Conservation (phyloP, 1,140 invertebrate genomes). For the Lanistes nyassanus region DNA sequence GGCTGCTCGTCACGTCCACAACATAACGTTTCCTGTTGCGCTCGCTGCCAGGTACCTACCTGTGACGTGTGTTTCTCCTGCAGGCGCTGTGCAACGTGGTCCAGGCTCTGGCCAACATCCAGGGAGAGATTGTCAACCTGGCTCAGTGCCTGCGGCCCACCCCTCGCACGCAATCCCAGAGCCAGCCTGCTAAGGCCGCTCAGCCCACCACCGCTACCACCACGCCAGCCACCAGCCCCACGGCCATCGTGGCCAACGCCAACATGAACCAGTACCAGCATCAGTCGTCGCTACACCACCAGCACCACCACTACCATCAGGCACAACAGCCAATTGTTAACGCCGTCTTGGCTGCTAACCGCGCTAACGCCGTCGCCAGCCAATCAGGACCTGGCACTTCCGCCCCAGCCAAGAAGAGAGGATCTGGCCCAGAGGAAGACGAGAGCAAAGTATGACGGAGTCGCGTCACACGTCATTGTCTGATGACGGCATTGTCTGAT, state of each 20-base stretch:
- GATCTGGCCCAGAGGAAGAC: slow-evolving; percentile 32
- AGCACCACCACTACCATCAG: slow-evolving; percentile 10
- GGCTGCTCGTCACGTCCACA: too few relatives aligned
- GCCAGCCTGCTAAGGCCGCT: slow-evolving; percentile 31
- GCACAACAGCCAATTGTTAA: not conserved
- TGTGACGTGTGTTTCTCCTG: too few relatives aligned
- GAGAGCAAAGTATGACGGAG: slow-evolving; percentile 38
- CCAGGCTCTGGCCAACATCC: slow-evolving; percentile 62
- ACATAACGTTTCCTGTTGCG: too few relatives aligned
- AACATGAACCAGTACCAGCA: slow-evolving; percentile 8
- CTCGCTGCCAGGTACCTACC: too few relatives aligned
- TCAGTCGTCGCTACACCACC: slow-evolving; percentile 4
- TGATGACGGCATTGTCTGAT: not conserved
- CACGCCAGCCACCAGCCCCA: slow-evolving; percentile 15
- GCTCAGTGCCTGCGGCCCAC: slow-evolving; percentile 56
- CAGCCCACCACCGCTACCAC: not conserved
- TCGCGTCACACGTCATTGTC: not conserved
- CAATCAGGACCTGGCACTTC: not conserved
- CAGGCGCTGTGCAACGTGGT: slow-evolving; percentile 62
- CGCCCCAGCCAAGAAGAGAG: not conserved
- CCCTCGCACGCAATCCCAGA: slow-evolving; percentile 51
- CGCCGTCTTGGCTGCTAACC: not conserved
- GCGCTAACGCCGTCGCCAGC: not conserved
- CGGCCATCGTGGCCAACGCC: slow-evolving; percentile 6
- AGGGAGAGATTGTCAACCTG: slow-evolving; percentile 61